Evolutionary conservation across 2,113 vertebrate species (phyloP).

Genomic region (Tonatia bakeri): DNA sequence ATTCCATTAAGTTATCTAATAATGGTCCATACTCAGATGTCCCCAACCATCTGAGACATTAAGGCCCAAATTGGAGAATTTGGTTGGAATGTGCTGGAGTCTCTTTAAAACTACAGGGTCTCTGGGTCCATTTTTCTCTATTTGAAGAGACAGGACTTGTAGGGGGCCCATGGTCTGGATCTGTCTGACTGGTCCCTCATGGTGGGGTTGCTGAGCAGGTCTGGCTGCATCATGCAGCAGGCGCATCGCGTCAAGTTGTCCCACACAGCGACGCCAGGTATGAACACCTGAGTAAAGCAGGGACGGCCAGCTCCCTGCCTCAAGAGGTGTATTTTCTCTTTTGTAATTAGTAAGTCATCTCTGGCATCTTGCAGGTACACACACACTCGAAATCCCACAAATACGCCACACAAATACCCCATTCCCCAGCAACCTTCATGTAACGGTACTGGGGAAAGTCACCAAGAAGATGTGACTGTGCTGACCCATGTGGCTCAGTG

Average conservation of each 20-base stretch:
- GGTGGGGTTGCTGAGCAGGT: not conserved
- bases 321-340: not conserved
- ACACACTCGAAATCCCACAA: not conserved
- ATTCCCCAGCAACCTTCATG: not conserved
- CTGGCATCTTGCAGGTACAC: not conserved
- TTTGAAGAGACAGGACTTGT: not conserved
- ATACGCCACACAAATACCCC: not conserved
- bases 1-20: not conserved
- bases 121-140: not conserved
- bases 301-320: not conserved
- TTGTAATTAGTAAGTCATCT: not conserved
- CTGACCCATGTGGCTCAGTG: too few relatives aligned
- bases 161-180: not conserved
- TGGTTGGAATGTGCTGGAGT: not conserved
- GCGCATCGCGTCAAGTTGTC: accelerated
- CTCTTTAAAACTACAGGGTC: not conserved
- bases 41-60: accelerated
- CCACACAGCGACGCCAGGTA: accelerated
- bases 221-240: accelerated
- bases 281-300: too few relatives aligned
- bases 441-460: too few relatives aligned
- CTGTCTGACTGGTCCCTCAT: not conserved
- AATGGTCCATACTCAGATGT: not conserved
- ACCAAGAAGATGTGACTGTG: not conserved
- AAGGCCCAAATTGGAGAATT: not conserved